Conservation (phyloP, 2,113 vertebrate genomes). For the Hylia prasina region DNA sequence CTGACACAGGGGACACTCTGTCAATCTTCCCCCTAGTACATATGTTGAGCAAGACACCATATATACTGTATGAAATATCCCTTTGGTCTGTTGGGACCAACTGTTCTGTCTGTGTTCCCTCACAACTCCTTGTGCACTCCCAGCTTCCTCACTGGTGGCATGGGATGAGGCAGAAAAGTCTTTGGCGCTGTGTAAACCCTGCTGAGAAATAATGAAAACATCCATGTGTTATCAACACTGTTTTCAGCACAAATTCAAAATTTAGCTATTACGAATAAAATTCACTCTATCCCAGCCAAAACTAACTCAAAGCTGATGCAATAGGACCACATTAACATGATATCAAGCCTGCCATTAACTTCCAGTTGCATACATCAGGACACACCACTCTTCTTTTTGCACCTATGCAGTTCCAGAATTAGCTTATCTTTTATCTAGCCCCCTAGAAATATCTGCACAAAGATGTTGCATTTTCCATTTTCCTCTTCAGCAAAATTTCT, state of each 20-base stretch:
- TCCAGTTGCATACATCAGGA: background rate
- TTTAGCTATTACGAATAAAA: background rate
- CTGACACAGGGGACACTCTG: background rate
- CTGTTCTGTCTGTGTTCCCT: fast-evolving
- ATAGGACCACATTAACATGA: background rate
- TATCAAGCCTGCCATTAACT: background rate
- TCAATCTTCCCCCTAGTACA: no score
- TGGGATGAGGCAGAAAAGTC: background rate
- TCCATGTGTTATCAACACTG: background rate
- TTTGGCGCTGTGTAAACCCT: background rate
- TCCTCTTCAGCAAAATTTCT: background rate
- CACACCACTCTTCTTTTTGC: background rate
- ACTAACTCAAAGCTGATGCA: background rate
- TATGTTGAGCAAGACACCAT: background rate
- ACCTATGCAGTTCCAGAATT: background rate
- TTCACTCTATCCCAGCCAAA: background rate
- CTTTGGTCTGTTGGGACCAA: background rate
- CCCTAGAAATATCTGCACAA: background rate
- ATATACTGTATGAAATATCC: background rate
- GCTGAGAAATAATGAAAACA: background rate
- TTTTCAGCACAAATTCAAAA: background rate
- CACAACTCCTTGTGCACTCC: background rate
- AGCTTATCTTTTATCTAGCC: background rate
- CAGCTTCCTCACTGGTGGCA: background rate
- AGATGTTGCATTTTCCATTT: background rate